phyloP scores from a whole-genome alignment of 1,140 invertebrate genomes.

The Pristionchus pacificus region DNA sequence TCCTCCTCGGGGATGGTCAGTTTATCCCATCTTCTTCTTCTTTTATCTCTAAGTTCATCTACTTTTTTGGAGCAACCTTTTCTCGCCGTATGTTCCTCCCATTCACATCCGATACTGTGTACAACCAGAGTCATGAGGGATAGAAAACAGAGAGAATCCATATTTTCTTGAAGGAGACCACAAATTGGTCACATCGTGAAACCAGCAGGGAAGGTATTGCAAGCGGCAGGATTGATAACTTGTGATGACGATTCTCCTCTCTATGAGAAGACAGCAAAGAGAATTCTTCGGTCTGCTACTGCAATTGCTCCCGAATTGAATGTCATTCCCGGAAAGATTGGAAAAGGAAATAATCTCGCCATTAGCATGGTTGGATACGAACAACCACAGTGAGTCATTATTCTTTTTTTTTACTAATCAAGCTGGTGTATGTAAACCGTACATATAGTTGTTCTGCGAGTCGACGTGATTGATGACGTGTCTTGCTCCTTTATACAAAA shows the following conservation, averaged over 20 bases:
- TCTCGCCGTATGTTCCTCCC: too few relatives aligned
- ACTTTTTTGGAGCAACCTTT: too few relatives aligned
- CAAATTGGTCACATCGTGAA: neutral
- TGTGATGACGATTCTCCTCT: neutral
- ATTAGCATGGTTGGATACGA: neutral
- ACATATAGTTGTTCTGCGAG: neutral
- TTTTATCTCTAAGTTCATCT: too few relatives aligned
- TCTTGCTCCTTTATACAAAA: too few relatives aligned
- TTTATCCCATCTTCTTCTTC: neutral
- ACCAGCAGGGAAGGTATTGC: neutral
- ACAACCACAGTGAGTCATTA: neutral
- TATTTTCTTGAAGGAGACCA: neutral
- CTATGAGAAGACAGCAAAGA: neutral
- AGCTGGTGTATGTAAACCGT: neutral
- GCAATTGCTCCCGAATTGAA: neutral
- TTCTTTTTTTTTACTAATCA: neutral
- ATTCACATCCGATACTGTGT: too few relatives aligned
- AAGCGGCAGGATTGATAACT: neutral
- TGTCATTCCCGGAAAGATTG: neutral
- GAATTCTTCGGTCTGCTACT: neutral
- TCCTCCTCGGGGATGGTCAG: neutral
- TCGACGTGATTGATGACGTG: neutral
- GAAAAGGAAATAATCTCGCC: neutral
- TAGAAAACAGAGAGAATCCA: too few relatives aligned
- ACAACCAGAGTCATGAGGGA: too few relatives aligned